phyloP scores from a whole-genome alignment of 2,888 invertebrate genomes.

The Xanthorhoe designata region DNA sequence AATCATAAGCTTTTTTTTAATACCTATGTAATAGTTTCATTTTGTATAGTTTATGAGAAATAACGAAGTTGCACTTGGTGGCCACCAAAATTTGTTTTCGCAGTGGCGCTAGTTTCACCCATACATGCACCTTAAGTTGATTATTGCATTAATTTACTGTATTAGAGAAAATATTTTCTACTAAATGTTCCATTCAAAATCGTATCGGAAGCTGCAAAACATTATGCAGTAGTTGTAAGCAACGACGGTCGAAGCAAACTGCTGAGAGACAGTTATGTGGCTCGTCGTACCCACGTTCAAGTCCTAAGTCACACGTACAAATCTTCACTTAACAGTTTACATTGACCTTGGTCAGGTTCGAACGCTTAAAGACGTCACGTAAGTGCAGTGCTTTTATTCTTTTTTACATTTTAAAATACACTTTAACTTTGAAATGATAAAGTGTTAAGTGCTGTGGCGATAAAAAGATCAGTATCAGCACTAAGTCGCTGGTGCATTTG shows the following conservation, averaged over 20 bases:
- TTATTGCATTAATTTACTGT: too few relatives aligned
- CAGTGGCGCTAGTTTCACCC: too few relatives aligned
- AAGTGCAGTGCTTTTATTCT: not conserved
- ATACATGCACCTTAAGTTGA: too few relatives aligned
- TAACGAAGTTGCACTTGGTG: too few relatives aligned
- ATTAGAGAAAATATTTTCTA: too few relatives aligned
- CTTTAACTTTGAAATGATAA: not conserved
- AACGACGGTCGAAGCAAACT: conserved; percentile 16
- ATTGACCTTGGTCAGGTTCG: conserved; percentile 2
- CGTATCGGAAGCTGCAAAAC: conserved; percentile 17
- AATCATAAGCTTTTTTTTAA: too few relatives aligned
- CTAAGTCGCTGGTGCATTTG: conserved; percentile 1
- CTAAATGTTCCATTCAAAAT: not conserved
- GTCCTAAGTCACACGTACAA: conserved; percentile 18
- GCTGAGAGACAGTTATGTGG: conserved; percentile 28
- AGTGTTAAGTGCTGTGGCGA: not conserved
- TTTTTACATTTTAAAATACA: not conserved
- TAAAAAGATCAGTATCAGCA: not conserved
- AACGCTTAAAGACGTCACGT: conserved; percentile 3
- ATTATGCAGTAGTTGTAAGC: conserved; percentile 19
- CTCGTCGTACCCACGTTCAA: conserved; percentile 18
- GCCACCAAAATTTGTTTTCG: too few relatives aligned
- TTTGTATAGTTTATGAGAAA: too few relatives aligned
- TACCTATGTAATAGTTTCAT: too few relatives aligned
- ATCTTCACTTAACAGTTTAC: conserved; percentile 9